phyloP scores from a whole-genome alignment of 2,797 vertebrate genomes.

The Gila robusta region DNA sequence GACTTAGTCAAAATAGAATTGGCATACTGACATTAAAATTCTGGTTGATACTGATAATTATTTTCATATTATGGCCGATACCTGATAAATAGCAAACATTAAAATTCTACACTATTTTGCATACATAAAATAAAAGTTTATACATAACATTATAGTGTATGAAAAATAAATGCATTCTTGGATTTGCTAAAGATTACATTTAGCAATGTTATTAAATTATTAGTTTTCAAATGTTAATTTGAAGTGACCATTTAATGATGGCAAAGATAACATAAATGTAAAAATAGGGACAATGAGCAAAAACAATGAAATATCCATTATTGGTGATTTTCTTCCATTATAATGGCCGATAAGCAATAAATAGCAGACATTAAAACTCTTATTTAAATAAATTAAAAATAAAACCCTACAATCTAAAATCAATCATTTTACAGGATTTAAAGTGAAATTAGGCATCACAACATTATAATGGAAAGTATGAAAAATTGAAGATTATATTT shows the following conservation, averaged over 20 bases:
- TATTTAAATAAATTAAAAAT: neutral
- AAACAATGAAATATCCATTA: neutral
- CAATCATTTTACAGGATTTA: neutral
- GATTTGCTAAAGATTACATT: neutral
- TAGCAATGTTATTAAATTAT: neutral
- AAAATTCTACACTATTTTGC: neutral
- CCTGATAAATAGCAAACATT: neutral
- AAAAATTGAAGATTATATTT: neutral
- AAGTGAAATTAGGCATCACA: neutral
- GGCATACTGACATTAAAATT: neutral
- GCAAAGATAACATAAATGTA: neutral
- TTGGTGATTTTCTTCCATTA: neutral
- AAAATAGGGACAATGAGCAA: neutral
- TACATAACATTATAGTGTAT: neutral
- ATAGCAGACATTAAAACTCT: neutral
- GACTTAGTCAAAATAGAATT: conserved; percentile 15
- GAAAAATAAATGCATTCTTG: neutral
- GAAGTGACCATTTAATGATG: neutral
- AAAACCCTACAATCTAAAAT: neutral
- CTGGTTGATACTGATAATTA: neutral
- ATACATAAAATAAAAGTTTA: neutral
- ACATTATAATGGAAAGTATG: neutral
- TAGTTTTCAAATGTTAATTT: neutral
- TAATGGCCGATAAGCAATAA: neutral
- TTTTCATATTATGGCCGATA: neutral